Evolutionary conservation across 1,140 invertebrate genomes (phyloP), one percentile per base, ranked within the genome.

Genomic region (Drosophila nigromelanica): DNA sequence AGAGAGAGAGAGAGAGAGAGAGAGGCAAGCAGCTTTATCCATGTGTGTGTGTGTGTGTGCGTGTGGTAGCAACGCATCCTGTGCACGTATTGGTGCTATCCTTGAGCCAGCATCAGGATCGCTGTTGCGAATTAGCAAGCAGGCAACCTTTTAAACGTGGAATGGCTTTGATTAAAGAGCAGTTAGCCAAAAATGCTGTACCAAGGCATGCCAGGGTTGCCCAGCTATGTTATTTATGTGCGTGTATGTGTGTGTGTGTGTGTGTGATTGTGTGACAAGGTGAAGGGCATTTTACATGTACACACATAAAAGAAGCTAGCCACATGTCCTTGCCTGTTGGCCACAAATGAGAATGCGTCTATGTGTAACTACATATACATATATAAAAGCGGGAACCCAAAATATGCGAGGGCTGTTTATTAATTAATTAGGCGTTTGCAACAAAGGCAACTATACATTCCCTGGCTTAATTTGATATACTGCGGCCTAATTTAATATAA

Each of bases 91-190:
- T 42, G 14, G 12, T 10, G 40, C 30, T 43, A 30, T 45, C 48
- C 45, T 68, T 59, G 45, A 35, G 24, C 37, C 39, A 18, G 37
- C 35, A 15, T 42, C 43, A 71, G 68, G 51, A 71, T 47, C 48
- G 30, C 50, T 45, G 50, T 12, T 58, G 12, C 70, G 55, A 59
- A 73, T 73, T 68, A 73, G 55, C 48, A 67, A 43, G 39, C 68
- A 56, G 45, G 11, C 37, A 21, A 18, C 50, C 18, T 42, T 58
- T 51, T 51, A 43, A 37, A 58, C 35, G n/a, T 50, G 66, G 58
- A 55, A 73, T 40, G 48, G 63, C 70, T 73, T 73, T 73, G 70
- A 73, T 68, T 73, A 73, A 68, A 68, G 63, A 51, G 35, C 50
- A 58, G n/a, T 33, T 15, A 51, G 30, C 51, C 51, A 70, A 70